Percentiles rank a stretch among this genome's conserved stretches.
Conservation (phyloP, 1,140 invertebrate species). For the Eufriesea mexicana region DNA sequence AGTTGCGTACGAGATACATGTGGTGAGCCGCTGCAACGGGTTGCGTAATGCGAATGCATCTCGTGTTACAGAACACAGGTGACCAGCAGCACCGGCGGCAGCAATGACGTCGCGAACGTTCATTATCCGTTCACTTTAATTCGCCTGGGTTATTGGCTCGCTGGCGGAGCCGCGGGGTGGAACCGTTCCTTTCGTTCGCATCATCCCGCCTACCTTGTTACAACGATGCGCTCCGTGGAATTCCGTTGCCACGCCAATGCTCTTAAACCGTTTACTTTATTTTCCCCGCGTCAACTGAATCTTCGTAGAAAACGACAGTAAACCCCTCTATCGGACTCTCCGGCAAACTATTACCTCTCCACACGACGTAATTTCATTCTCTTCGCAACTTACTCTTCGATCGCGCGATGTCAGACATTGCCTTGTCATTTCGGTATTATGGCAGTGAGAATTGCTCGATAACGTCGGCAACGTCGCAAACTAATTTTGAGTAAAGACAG, state of each 20-base stretch:
- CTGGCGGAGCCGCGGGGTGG: conserved; percentile 26
- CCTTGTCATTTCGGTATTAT: not conserved
- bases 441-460: not conserved
- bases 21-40: conserved; percentile 58
- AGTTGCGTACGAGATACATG: conserved; percentile 64
- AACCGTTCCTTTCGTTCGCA: conserved; percentile 49
- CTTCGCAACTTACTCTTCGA: not conserved
- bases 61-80: conserved; percentile 71
- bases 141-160: conserved; percentile 58
- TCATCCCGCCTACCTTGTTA: conserved; percentile 55
- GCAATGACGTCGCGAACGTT: conserved; percentile 35
- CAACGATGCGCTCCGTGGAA: conserved; percentile 31
- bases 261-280: conserved; percentile 52
- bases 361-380: conserved; percentile 4
- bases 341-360: not conserved
- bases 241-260: conserved; percentile 16
- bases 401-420: not conserved
- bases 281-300: conserved; percentile 15
- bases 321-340: not conserved
- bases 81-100: conserved; percentile 34
- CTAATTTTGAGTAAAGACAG: not conserved
- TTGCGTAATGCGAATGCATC: conserved; percentile 72
- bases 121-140: conserved; percentile 60
- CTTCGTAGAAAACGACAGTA: conserved; percentile 1
- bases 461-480: no score